A percentile compares a stretch with the other conserved stretches of the same genome.
These are phyloP conservation scores for Andrena marginata DNA, from an alignment of 2,888 invertebrate genomes.

Conservation along the genomic window DNA sequence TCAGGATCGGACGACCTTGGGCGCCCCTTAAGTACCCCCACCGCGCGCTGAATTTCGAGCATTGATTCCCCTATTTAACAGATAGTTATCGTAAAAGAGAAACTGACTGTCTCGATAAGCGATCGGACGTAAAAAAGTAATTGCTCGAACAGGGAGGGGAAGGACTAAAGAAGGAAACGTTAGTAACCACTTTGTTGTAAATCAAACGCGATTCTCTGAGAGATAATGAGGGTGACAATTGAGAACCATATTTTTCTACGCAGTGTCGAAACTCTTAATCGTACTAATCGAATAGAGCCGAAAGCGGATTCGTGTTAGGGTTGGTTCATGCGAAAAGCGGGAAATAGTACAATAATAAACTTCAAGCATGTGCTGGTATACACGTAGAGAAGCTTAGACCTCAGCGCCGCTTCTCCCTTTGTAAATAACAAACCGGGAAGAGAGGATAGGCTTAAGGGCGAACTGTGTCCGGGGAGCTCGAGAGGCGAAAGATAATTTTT, in stretches of 20 bases:
- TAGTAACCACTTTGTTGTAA: conserved; percentile 65
- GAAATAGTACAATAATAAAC: conserved; percentile 50
- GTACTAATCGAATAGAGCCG: conserved; percentile 64
- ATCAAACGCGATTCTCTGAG: conserved; percentile 68
- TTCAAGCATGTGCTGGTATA: conserved; percentile 11
- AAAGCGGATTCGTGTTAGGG: conserved; percentile 55
- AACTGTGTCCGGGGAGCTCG: conserved; percentile 31
- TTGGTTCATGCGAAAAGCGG: conserved; percentile 63
- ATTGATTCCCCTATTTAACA: conserved; percentile 47
- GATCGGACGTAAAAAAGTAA: conserved; percentile 36
- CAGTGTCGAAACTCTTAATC: conserved; percentile 76
- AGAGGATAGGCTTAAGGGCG: conserved; percentile 35
- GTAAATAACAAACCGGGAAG: conserved; percentile 44
- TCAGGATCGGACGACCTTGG: background rate
- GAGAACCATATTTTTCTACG: conserved; percentile 82
- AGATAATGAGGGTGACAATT: conserved; percentile 64
- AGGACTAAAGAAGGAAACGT: conserved; percentile 35
- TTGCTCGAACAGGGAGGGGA: conserved; percentile 52
- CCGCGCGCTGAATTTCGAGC: conserved; percentile 48
- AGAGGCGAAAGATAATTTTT: conserved; percentile 25
- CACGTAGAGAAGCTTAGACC: background rate
- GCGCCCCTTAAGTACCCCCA: background rate
- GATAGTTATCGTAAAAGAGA: conserved; percentile 31
- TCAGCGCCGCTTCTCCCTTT: conserved; percentile 28
- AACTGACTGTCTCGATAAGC: conserved; percentile 41